Percentiles rank a stretch among this genome's conserved stretches.
phyloP scores from a whole-genome alignment of 2,113 vertebrate genomes.

The Montifringilla adamsi region DNA sequence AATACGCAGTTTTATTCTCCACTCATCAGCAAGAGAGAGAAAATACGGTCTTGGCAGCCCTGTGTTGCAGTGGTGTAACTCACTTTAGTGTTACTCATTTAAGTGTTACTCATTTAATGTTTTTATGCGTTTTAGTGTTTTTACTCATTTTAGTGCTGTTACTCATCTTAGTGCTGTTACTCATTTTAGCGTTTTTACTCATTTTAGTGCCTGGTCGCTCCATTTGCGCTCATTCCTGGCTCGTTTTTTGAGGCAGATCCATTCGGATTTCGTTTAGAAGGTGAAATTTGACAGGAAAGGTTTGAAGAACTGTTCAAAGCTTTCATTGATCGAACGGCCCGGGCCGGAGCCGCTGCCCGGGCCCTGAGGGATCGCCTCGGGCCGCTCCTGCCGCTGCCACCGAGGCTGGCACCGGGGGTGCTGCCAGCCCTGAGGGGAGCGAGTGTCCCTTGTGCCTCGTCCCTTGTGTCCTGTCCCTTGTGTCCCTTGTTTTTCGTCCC shows the following conservation, averaged over 20 bases:
- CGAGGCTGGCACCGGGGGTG: background rate
- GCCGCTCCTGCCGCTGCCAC: background rate
- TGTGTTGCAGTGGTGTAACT: accelerated
- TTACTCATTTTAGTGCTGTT: no score
- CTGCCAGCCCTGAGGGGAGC: background rate
- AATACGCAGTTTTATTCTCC: background rate
- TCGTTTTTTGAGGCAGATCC: background rate
- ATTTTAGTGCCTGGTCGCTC: background rate
- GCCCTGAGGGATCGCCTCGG: background rate
- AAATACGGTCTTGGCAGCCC: no score
- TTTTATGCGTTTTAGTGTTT: background rate
- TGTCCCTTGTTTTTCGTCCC: background rate
- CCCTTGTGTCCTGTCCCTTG: background rate
- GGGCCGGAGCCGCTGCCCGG: background rate
- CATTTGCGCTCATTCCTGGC: accelerated
- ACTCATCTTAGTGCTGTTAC: background rate
- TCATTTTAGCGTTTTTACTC: background rate
- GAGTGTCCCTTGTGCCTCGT: accelerated
- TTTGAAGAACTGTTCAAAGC: background rate
- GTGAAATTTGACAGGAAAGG: accelerated
- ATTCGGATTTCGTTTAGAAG: background rate
- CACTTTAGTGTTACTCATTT: background rate
- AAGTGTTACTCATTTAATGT: background rate
- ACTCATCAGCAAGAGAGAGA: no score
- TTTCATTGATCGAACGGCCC: accelerated